phyloP scores from a whole-genome alignment of 2,888 invertebrate species.

The Conomelus anceps region DNA sequence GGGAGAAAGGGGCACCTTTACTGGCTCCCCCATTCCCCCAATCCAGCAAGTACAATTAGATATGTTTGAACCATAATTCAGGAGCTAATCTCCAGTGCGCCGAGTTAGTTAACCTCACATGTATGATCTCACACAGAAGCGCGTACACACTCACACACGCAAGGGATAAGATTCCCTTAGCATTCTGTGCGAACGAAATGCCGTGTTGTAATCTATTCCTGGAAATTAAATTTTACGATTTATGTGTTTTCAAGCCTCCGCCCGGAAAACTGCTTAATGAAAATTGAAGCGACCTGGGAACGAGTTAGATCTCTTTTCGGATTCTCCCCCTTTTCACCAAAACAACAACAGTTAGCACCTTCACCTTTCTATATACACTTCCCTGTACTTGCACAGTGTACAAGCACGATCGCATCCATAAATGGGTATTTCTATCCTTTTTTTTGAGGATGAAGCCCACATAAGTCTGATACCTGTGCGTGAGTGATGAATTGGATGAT shows the following conservation, averaged over 20 bases:
- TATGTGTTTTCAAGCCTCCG: neutral
- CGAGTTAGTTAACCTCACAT: conserved; percentile 4
- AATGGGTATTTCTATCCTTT: too few relatives aligned
- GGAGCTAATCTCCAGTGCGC: conserved; percentile 20
- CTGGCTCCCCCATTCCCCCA: neutral
- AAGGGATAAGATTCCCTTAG: neutral
- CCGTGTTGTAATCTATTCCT: neutral
- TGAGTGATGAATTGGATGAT: too few relatives aligned
- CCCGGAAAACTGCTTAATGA: neutral
- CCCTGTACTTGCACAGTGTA: neutral
- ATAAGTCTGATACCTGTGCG: too few relatives aligned
- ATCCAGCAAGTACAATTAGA: conserved; percentile 23
- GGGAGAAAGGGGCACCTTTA: neutral
- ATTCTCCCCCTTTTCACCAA: neutral
- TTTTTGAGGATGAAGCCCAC: too few relatives aligned
- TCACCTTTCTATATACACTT: too few relatives aligned
- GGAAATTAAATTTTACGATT: conserved; percentile 9
- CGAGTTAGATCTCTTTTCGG: neutral
- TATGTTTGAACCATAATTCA: conserved; percentile 27
- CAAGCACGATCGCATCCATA: too few relatives aligned
- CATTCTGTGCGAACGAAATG: neutral
- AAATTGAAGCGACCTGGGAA: neutral
- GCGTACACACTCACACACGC: too few relatives aligned
- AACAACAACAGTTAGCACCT: neutral
- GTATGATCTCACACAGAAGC: neutral